Evolutionary conservation across 2,113 vertebrate genomes (phyloP).

Genomic region (Neomonachus schauinslandi): DNA sequence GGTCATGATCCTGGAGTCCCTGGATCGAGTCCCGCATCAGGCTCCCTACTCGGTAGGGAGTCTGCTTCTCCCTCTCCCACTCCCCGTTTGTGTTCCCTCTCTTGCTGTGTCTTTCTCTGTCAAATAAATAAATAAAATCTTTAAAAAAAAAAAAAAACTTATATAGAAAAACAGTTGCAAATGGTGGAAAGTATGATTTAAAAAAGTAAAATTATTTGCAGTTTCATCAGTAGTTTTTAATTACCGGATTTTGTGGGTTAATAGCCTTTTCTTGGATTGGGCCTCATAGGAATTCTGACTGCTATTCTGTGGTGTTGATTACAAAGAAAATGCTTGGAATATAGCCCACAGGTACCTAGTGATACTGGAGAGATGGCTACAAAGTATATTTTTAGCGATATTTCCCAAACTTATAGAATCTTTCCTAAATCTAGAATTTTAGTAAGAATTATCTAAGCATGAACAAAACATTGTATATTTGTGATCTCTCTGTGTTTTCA

Average conservation of each 20-base stretch:
- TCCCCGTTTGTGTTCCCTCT: too few species aligned
- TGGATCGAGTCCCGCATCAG: too few species aligned
- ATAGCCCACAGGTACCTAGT: neutral
- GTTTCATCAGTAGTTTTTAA: neutral
- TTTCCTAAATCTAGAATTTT: constrained; percentile 54
- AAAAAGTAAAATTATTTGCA: neutral
- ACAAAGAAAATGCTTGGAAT: constrained; percentile 45
- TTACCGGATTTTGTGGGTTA: constrained; percentile 19
- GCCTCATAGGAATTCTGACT: neutral
- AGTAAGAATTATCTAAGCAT: constrained; percentile 16
- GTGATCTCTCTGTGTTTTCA: constrained; percentile 42
- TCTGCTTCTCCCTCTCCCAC: too few species aligned
- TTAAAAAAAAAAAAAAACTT: neutral
- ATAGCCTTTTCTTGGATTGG: neutral
- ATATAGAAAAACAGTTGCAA: neutral
- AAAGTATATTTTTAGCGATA: neutral
- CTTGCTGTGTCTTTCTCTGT: too few species aligned
- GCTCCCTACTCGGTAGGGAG: too few species aligned
- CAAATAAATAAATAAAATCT: too few species aligned
- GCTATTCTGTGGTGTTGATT: neutral
- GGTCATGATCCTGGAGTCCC: too few species aligned
- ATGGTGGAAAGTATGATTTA: neutral
- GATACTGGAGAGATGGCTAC: neutral
- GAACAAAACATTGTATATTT: neutral
- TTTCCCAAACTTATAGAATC: neutral